A percentile compares a stretch with the other conserved stretches of the same genome.
phyloP scores from a whole-genome alignment of 2,113 vertebrate species.

The Solea solea region DNA sequence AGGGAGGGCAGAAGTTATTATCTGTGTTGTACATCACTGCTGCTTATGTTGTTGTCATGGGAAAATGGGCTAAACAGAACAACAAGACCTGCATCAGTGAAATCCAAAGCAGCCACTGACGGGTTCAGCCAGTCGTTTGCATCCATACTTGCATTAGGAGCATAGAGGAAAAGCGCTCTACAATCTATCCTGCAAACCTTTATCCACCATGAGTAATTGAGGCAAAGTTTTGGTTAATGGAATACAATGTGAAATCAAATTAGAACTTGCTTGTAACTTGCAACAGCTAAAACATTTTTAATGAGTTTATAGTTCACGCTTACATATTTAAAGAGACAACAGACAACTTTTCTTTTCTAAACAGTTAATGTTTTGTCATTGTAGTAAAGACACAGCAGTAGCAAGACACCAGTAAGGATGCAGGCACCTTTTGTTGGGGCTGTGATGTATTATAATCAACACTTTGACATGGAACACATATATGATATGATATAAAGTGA shows the following conservation, averaged over 20 bases:
- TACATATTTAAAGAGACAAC: background rate
- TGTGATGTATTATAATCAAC: no score
- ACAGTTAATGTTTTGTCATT: no score
- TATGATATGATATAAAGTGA: no score
- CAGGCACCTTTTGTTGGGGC: no score
- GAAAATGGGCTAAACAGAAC: slow-evolving; percentile 49
- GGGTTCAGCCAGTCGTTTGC: slow-evolving; percentile 21
- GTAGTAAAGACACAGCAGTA: no score
- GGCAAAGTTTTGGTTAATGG: slow-evolving; percentile 40
- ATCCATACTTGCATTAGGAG: slow-evolving; percentile 42
- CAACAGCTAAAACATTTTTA: slow-evolving; percentile 1
- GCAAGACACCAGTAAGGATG: no score
- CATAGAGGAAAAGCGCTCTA: background rate
- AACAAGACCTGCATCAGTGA: slow-evolving; percentile 25
- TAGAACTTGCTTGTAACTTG: slow-evolving; percentile 11
- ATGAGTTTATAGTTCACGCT: slow-evolving; percentile 5
- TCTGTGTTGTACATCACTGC: slow-evolving; percentile 29
- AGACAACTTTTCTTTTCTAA: no score
- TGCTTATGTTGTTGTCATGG: slow-evolving; percentile 41
- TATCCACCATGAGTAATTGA: slow-evolving; percentile 53
- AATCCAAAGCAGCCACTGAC: slow-evolving; percentile 34
- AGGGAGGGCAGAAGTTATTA: slow-evolving; percentile 30
- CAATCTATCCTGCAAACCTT: slow-evolving; percentile 42
- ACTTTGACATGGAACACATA: no score
- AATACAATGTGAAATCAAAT: slow-evolving; percentile 50